Evolutionary conservation across 2,113 vertebrate genomes (phyloP).

Genomic region (Capricornis sumatraensis): DNA sequence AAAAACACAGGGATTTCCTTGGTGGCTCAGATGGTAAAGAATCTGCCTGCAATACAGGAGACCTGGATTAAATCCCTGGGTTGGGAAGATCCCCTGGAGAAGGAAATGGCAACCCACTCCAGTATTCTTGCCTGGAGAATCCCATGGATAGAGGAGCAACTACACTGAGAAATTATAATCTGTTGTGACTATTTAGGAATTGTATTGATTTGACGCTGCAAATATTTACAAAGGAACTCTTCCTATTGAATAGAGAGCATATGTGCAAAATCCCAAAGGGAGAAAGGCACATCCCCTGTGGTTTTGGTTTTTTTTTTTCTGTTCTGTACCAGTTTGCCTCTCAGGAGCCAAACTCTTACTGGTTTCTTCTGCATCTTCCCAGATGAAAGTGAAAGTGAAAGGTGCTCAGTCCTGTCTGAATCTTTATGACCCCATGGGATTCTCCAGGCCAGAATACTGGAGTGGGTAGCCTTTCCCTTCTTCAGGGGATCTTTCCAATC

Average conservation of each 20-base stretch:
- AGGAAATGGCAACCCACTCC: not conserved
- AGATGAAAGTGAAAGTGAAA: not conserved
- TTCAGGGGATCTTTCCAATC: not conserved
- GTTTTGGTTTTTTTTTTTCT: rapidly evolving
- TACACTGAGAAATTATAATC: not conserved
- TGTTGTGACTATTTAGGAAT: not conserved
- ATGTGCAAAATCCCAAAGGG: not conserved
- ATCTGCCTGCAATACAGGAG: not conserved
- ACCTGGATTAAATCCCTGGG: not conserved
- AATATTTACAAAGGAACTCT: not conserved
- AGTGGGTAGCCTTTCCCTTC: not conserved
- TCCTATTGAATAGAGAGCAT: not conserved
- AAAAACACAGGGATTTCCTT: not conserved
- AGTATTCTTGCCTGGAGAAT: not conserved
- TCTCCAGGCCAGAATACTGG: not conserved
- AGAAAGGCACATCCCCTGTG: not conserved
- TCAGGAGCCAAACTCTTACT: not conserved
- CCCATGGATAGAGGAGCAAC: not conserved
- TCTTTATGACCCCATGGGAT: not conserved
- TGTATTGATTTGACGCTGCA: not conserved
- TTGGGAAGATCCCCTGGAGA: not conserved
- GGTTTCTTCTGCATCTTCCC: not conserved
- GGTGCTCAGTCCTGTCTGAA: not conserved
- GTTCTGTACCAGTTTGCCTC: not conserved
- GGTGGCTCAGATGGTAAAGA: not conserved